phyloP scores from a whole-genome alignment of 1,140 invertebrate species.

The Psilanteris sp. region DNA sequence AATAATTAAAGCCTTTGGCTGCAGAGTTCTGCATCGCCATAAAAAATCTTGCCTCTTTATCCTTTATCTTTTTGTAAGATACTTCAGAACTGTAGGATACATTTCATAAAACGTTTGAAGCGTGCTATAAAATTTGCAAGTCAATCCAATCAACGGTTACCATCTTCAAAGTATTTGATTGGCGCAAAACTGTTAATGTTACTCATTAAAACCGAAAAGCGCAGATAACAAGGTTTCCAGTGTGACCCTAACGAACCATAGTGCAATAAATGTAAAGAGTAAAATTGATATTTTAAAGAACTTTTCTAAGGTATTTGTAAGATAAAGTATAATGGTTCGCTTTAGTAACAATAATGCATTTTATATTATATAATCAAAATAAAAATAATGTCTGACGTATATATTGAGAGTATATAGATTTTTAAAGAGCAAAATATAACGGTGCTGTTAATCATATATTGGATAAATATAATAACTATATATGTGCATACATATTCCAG shows the following conservation, averaged over 20 bases:
- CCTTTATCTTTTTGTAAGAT: neutral
- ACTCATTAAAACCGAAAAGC: slow-evolving; percentile 31
- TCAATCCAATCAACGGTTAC: slow-evolving; percentile 53
- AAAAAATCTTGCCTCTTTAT: slow-evolving; percentile 1
- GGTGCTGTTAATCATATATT: no score
- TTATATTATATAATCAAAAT: no score
- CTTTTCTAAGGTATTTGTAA: no score
- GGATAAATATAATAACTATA: no score
- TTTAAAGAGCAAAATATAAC: no score
- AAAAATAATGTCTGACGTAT: no score
- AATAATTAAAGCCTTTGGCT: slow-evolving; percentile 25
- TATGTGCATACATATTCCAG: no score
- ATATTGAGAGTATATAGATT: no score
- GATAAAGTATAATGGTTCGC: no score
- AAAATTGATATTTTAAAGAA: slow-evolving; percentile 40
- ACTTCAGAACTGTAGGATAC: slow-evolving; percentile 24
- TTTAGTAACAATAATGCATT: no score
- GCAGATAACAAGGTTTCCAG: slow-evolving; percentile 29
- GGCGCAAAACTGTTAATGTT: slow-evolving; percentile 34
- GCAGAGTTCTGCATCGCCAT: neutral
- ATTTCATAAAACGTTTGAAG: slow-evolving; percentile 53
- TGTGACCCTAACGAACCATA: slow-evolving; percentile 31
- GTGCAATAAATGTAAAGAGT: slow-evolving; percentile 24
- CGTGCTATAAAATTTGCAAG: slow-evolving; percentile 51
- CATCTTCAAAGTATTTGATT: slow-evolving; percentile 46